Evolutionary conservation across 1,140 invertebrate species (phyloP).

Genomic region (Pseudobourletiella spinata): DNA sequence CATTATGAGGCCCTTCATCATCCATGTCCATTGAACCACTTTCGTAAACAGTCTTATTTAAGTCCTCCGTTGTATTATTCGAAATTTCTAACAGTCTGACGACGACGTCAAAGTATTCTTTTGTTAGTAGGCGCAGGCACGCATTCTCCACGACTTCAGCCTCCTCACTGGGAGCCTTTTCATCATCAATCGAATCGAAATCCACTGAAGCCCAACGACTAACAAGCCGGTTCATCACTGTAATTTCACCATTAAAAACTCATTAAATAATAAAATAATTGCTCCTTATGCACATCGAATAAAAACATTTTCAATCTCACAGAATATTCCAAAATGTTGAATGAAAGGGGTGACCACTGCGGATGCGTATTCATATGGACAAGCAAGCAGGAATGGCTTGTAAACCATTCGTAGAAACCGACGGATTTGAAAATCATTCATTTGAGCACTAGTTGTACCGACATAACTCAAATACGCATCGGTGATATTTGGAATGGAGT

Average conservation of each 20-base stretch:
- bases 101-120: constrained; percentile 23
- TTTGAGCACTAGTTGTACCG: constrained; percentile 10
- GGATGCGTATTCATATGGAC: constrained; percentile 1
- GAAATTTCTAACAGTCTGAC: constrained; percentile 11
- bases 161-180: constrained; percentile 12
- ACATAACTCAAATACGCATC: constrained; percentile 26
- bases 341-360: constrained; percentile 17
- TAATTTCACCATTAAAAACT: neutral
- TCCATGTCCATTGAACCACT: constrained; percentile 21
- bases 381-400: constrained; percentile 20
- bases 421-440: constrained; percentile 23
- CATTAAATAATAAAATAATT: constrained; percentile 1
- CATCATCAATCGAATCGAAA: neutral
- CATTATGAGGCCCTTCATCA: neutral
- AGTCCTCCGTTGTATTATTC: neutral
- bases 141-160: constrained; percentile 31
- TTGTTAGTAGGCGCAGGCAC: constrained; percentile 10
- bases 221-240: constrained; percentile 16
- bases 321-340: constrained; percentile 23
- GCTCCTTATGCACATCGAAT: neutral
- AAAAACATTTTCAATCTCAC: constrained; percentile 5
- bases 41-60: neutral
- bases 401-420: constrained; percentile 15
- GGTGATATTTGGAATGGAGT: constrained; percentile 20
- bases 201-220: constrained; percentile 22